A percentile compares a stretch with the other conserved stretches of the same genome.
Evolutionary conservation across 2,888 invertebrate species (phyloP).

Genomic region (Ditula angustiorana): DNA sequence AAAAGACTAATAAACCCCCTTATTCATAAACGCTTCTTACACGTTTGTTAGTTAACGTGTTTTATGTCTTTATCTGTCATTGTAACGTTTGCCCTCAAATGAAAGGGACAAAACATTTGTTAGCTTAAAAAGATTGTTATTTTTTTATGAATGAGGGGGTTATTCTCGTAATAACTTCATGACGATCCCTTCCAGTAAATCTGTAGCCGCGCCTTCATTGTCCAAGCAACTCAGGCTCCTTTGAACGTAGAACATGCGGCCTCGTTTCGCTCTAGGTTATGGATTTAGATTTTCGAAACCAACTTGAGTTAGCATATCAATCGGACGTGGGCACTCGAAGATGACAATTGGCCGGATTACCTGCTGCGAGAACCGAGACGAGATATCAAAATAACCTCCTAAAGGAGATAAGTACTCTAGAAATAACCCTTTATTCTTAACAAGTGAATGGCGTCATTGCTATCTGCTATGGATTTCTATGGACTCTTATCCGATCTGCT

Average conservation of each 20-base stretch:
- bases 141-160: too few relatives aligned
- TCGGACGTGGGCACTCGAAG: constrained; percentile 8
- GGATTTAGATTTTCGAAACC: constrained; percentile 47
- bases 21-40: too few relatives aligned
- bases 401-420: neutral
- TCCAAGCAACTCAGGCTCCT: constrained; percentile 28
- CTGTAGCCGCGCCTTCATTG: constrained; percentile 2
- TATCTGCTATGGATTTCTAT: neutral
- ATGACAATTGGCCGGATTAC: constrained; percentile 14
- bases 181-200: constrained; percentile 13
- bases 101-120: too few relatives aligned
- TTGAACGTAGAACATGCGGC: constrained; percentile 41
- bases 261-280: constrained; percentile 51
- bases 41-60: too few relatives aligned
- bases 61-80: too few relatives aligned
- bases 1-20: too few relatives aligned
- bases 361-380: constrained; percentile 3
- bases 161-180: too few relatives aligned
- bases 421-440: neutral
- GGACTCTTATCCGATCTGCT: too few relatives aligned
- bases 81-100: too few relatives aligned
- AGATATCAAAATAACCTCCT: neutral
- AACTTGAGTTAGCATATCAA: constrained; percentile 39
- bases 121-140: too few relatives aligned
- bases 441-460: neutral